Base-by-base conservation (phyloP, 1,140 invertebrate genomes). In the Xylocopa sonorina region DNA sequence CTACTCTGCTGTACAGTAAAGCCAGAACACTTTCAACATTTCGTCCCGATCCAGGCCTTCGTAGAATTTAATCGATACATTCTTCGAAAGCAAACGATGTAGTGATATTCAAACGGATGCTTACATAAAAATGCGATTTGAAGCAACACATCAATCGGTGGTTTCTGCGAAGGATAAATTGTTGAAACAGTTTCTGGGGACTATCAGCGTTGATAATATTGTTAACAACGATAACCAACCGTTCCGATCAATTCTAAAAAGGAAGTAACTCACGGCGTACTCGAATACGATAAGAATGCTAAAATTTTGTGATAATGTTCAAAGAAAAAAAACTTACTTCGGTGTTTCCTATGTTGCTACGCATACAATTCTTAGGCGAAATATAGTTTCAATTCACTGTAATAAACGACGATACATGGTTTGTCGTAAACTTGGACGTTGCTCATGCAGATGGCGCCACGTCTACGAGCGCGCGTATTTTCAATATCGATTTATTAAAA, bases 1-100 rank as follows among this genome's bases (percentile, higher is more conserved):
- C 1, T 6, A 9, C 32, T 43, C 24, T 24, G 9, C 21, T 10
- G 43, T 51, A 34, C 55, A 60, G 51, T 58, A 66, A 76, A 21
- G 21, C 10, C 12, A 67, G 41, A 66, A 48, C 41, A 53, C 48
- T 51, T 51, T 73, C 24, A 48, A 50, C 21, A 16, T 4, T 34
- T 60, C 43, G 2, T 62, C 2, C 7, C 32, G 32, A 27, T 16
- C 18, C 18, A 5, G 50, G 16, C 12, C n/a, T 69, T 69, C 50
- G 16, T 21, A 43, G 51, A 71, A 71, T 43, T 14, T 18, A 9
- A 43, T 43, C 51, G 68, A 71, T 57, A 71, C 24, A 69, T 55
- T 21, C 14, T 24, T 53, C 27, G 12, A 10, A 27, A 14, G 9
- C 46, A 64, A 64, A 29, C 41, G 38, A 64, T 64, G 7, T 14